Base-by-base conservation (phyloP, 1,140 invertebrate species). In the Akabosia matsudoensis region DNA sequence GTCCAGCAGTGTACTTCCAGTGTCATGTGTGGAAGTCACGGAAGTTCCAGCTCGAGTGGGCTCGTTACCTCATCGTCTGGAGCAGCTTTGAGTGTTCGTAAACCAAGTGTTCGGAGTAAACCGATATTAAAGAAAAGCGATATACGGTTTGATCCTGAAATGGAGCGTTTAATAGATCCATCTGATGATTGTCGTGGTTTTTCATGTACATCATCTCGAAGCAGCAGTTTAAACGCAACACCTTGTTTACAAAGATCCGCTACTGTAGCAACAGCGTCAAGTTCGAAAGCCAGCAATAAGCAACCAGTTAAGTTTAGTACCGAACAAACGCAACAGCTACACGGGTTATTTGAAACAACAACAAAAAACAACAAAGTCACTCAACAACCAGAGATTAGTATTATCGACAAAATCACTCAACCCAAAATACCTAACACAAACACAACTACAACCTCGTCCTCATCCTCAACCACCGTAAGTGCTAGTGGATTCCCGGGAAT, bases 361-460 rank as follows among this genome's bases (percentile, higher is more conserved):
- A 51, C 45, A 13, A 10, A n/a, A 61, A 24, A 61, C 54, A 61
- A 24, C 3, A 13, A 61, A 22, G 7, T 61, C 14, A 24, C 37
- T 61, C 80, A 72, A 79, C 70, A 72, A 73, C 74, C 78, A 74
- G 52, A 73, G 52, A 73, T 73, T 31, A 76, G 76, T 37, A 76
- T 76, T 76, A 78, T 37, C 31, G 22, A 54, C 70, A 72, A 72
- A 73, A 22, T n/a, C n/a, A n/a, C n/a, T n/a, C n/a, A n/a, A n/a
- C n/a, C 73, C 24, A 67, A 14, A 52, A 51, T 30, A 34, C 22
- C 33, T 22, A 83, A 84, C 80, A 86, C 84, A 64, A 81, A 83
- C 13, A 81, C 73, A 64, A 67, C 28, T 61, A 24, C 54, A 61
- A 76, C 73, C 74, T n/a, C 37, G 37, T 7, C 37, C 18, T 30